These are phyloP conservation scores for Pachyseris speciosa DNA, from an alignment of 64 coral and sea anemone genomes.

Conservation along the genomic window DNA sequence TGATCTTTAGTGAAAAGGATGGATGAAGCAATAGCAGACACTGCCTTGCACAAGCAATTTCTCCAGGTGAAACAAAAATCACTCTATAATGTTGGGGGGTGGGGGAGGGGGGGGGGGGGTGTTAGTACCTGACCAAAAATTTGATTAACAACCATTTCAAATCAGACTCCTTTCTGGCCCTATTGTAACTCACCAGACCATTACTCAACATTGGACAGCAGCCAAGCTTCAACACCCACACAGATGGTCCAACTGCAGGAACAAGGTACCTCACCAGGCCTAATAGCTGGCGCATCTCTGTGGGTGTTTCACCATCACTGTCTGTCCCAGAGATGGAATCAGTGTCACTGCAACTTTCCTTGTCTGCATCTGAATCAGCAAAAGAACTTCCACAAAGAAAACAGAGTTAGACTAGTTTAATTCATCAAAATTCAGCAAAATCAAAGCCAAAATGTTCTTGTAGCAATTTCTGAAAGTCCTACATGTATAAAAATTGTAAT, in stretches of 20 bases:
- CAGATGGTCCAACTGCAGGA: constrained; percentile 79
- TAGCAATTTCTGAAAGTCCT: too few relatives aligned
- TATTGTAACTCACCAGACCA: constrained; percentile 86
- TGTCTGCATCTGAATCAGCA: constrained; percentile 87
- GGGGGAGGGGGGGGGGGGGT: too few relatives aligned
- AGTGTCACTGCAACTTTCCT: constrained; percentile 57
- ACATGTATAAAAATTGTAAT: too few relatives aligned
- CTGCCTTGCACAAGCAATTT: too few relatives aligned
- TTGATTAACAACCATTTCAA: too few relatives aligned
- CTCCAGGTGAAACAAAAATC: too few relatives aligned
- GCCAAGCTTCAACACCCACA: constrained; percentile 78
- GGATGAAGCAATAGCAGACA: too few relatives aligned
- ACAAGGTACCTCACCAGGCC: constrained; percentile 83
- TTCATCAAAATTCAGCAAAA: not conserved
- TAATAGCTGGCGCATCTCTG: constrained; percentile 70
- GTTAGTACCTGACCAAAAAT: too few relatives aligned
- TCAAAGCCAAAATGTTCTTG: too few relatives aligned
- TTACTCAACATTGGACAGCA: constrained; percentile 95
- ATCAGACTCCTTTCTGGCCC: not conserved
- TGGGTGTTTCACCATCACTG: constrained; percentile 33
- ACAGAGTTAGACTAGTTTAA: not conserved
- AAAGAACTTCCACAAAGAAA: constrained; percentile 77
- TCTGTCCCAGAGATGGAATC: constrained; percentile 38
- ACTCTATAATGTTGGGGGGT: too few relatives aligned
- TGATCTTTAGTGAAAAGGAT: too few relatives aligned